Percentiles rank a stretch among this genome's conserved stretches.
Conservation (phyloP, 2,888 invertebrate genomes). For the Lasioglossum lativentre region DNA sequence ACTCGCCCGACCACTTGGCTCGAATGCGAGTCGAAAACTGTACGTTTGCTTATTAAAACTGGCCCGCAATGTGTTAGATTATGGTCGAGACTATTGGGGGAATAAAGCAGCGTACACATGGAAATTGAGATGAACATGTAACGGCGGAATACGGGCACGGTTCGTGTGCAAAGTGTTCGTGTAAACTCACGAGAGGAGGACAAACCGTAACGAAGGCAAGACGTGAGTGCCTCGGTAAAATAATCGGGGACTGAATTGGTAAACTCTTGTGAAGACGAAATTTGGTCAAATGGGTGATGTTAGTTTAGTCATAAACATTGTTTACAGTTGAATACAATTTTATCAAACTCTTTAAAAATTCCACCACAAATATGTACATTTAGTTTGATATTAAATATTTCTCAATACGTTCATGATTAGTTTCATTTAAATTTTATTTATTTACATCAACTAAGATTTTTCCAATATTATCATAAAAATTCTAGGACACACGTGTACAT, state of each 20-base stretch:
- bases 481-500: background rate
- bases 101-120: conserved; percentile 14
- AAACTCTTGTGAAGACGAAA: background rate
- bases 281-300: background rate
- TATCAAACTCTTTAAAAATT: background rate
- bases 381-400: no score
- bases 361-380: no score
- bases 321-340: background rate
- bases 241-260: background rate
- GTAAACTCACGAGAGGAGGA: no score
- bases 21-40: conserved; percentile 33
- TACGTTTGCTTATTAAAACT: conserved; percentile 45
- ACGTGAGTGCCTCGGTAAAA: background rate
- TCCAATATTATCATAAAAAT: background rate
- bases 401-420: no score
- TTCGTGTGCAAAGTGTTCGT: background rate
- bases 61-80: conserved; percentile 31
- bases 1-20: conserved; percentile 9
- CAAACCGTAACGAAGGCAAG: background rate
- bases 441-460: background rate
- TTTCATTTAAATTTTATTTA: no score
- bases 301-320: no score
- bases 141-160: background rate
- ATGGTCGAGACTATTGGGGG: background rate
- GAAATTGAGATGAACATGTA: conserved; percentile 8